These are phyloP conservation scores for Gibbula magus DNA, from an alignment of 2,888 invertebrate species.

Conservation along the genomic window DNA sequence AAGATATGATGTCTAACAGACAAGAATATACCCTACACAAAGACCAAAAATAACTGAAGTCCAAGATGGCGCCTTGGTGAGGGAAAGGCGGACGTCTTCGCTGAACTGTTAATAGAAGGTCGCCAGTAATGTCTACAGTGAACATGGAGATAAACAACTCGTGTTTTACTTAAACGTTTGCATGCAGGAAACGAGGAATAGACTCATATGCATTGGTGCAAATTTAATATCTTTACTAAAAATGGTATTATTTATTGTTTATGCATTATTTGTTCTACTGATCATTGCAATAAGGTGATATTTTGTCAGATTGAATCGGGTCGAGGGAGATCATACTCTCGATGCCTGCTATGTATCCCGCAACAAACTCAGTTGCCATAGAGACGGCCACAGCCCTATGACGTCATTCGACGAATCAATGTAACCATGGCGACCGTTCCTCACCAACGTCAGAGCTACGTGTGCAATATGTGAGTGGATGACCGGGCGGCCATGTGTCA, in stretches of 20 bases:
- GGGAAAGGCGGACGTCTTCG: no score
- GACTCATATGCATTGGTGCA: neutral
- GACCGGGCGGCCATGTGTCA: neutral
- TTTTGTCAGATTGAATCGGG: neutral
- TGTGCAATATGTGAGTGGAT: neutral
- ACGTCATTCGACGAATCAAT: slow-evolving; percentile 11
- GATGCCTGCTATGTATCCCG: neutral
- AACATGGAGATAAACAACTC: no score
- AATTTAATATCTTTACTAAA: neutral
- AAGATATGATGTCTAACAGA: no score
- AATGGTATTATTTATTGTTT: no score
- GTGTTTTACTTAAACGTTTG: no score
- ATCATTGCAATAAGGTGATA: neutral
- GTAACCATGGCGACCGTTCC: neutral
- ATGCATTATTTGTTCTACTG: no score
- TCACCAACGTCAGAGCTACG: slow-evolving; percentile 5
- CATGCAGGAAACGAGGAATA: no score
- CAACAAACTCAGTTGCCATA: slow-evolving; percentile 1
- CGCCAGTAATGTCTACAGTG: no score
- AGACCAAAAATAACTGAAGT: no score
- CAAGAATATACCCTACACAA: no score
- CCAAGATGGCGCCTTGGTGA: no score
- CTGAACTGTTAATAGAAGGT: no score
- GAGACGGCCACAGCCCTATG: slow-evolving; percentile 1
- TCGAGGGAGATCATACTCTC: neutral